phyloP scores from a whole-genome alignment of 1,140 invertebrate genomes.

The Cheumatopsyche charites region DNA sequence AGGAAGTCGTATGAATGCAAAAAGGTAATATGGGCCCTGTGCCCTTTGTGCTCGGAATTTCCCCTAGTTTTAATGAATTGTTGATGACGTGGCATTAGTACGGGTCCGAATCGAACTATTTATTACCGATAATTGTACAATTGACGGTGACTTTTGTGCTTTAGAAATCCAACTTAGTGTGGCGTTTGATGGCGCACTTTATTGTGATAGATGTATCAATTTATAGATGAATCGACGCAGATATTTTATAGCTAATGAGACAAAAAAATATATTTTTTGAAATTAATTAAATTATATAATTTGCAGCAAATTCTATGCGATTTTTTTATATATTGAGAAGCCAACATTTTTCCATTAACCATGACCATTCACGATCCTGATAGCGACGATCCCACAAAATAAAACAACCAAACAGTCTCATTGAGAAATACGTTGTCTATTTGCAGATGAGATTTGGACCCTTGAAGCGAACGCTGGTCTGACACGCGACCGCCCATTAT shows the following conservation, averaged over 20 bases:
- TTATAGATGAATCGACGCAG: neutral
- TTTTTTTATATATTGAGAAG: too few relatives aligned
- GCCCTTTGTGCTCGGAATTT: neutral
- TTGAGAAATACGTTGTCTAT: conserved; percentile 16
- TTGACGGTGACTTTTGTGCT: neutral
- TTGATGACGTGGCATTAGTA: conserved; percentile 19
- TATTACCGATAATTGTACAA: neutral
- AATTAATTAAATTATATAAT: too few relatives aligned
- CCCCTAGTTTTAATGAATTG: conserved; percentile 21
- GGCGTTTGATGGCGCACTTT: neutral
- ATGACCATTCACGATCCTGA: neutral
- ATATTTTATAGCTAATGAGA: neutral
- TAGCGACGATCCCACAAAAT: conserved; percentile 1
- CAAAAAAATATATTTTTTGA: too few relatives aligned
- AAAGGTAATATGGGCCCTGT: neutral
- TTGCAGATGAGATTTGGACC: conserved; percentile 25
- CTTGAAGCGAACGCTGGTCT: conserved; percentile 10
- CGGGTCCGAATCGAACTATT: neutral
- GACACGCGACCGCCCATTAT: conserved; percentile 15
- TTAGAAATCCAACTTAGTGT: too few relatives aligned
- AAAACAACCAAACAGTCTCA: conserved; percentile 4
- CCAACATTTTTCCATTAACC: neutral
- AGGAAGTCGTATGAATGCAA: neutral
- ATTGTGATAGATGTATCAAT: neutral
- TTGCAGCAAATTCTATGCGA: too few relatives aligned